Percentiles rank a stretch among this genome's conserved stretches.
phyloP scores from a whole-genome alignment of 2,888 invertebrate species.

The Drosophila peninsularis region DNA sequence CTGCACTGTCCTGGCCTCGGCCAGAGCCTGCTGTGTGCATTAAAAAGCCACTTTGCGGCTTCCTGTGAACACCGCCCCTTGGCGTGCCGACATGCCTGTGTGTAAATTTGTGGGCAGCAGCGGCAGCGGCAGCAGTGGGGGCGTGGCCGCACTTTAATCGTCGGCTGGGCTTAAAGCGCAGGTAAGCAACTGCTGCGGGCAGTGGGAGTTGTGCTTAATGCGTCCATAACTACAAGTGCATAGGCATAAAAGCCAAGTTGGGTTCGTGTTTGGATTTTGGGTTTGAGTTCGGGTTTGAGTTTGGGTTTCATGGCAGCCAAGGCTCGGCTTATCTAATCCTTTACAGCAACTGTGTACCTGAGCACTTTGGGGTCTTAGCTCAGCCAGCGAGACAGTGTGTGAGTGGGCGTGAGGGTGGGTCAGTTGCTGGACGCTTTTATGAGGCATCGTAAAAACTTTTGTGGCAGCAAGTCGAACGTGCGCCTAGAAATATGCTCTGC shows the following conservation, averaged over 20 bases:
- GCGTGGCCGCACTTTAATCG: slow-evolving; percentile 56
- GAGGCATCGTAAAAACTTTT: slow-evolving; percentile 74
- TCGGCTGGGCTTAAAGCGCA: slow-evolving; percentile 41
- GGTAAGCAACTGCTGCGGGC: slow-evolving; percentile 14
- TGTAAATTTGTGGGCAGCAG: slow-evolving; percentile 67
- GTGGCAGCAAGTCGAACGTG: slow-evolving; percentile 55
- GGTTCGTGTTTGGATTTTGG: slow-evolving; percentile 14
- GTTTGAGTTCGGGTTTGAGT: slow-evolving; percentile 2
- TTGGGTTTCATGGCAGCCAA: slow-evolving; percentile 46
- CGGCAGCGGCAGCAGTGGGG: not conserved
- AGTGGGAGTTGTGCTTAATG: slow-evolving; percentile 27
- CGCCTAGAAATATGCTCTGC: slow-evolving; percentile 76
- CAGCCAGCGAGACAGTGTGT: not conserved
- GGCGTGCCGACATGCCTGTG: slow-evolving; percentile 47
- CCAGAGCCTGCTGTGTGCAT: slow-evolving; percentile 74
- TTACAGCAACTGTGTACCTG: slow-evolving; percentile 52
- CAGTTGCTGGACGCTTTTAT: slow-evolving; percentile 66
- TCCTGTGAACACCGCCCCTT: slow-evolving; percentile 75
- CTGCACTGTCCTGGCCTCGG: slow-evolving; percentile 38
- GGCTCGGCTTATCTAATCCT: slow-evolving; percentile 72
- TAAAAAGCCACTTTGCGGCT: slow-evolving; percentile 78
- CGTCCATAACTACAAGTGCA: slow-evolving; percentile 69
- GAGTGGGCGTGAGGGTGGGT: slow-evolving; percentile 21
- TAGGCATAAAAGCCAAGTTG: slow-evolving; percentile 62
- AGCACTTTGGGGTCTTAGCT: slow-evolving; percentile 7